A percentile compares a stretch with the other conserved stretches of the same genome.
Conservation (phyloP, 1,140 invertebrate genomes). For the Subanguina moxae region DNA sequence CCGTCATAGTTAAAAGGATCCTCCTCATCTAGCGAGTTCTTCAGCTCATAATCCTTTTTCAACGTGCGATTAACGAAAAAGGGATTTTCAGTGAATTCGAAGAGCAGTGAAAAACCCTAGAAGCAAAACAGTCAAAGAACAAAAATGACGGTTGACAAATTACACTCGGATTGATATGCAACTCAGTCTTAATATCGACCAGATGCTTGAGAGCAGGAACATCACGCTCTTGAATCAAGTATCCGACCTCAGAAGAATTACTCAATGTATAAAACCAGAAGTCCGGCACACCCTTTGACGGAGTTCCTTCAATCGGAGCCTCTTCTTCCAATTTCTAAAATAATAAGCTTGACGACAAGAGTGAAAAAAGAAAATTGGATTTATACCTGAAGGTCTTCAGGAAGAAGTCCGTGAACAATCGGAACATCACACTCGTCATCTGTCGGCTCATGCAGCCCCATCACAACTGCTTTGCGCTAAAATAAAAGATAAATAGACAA, state of each 20-base stretch:
- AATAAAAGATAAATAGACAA: constrained; percentile 21
- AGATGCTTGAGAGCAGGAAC: constrained; percentile 87
- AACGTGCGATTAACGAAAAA: constrained; percentile 87
- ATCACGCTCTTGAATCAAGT: constrained; percentile 79
- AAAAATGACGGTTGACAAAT: constrained; percentile 23
- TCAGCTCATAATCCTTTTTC: constrained; percentile 91
- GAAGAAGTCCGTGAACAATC: constrained; percentile 60
- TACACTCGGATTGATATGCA: constrained; percentile 71
- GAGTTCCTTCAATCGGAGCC: constrained; percentile 14
- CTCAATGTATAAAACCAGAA: constrained; percentile 96
- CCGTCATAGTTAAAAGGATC: constrained; percentile 88
- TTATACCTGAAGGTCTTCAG: constrained; percentile 58
- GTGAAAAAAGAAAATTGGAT: background rate
- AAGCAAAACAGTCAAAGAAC: background rate
- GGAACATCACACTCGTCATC: constrained; percentile 69
- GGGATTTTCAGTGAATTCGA: constrained; percentile 88
- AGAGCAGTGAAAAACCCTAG: constrained; percentile 83
- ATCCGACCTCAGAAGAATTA: constrained; percentile 81
- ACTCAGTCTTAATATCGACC: constrained; percentile 79
- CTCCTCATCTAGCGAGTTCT: constrained; percentile 79
- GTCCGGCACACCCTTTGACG: constrained; percentile 79
- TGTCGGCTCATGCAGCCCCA: constrained; percentile 78
- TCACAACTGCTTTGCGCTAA: constrained; percentile 72
- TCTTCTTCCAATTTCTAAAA: constrained; percentile 32
- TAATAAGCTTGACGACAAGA: constrained; percentile 1